phyloP scores from a whole-genome alignment of 2,797 vertebrate species.

The Rhadinocentrus ornatus region DNA sequence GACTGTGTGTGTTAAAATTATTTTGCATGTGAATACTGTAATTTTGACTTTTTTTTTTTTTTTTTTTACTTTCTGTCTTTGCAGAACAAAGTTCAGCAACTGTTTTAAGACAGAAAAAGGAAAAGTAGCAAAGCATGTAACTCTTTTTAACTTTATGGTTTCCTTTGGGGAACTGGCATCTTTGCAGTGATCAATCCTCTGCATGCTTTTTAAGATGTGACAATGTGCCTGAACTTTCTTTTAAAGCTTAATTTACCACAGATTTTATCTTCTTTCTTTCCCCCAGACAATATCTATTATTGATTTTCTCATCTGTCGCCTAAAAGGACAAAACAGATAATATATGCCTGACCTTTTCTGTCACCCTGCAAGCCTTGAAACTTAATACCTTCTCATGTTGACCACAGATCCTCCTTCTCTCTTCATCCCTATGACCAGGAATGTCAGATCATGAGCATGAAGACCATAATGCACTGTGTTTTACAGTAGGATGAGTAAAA shows the following conservation, averaged over 20 bases:
- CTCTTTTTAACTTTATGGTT: conserved; percentile 8
- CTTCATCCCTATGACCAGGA: conserved; percentile 64
- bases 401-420: conserved; percentile 47
- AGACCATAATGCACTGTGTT: conserved; percentile 79
- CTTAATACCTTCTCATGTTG: conserved; percentile 51
- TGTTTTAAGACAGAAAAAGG: conserved; percentile 32
- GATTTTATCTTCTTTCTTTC: no score
- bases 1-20: conserved; percentile 25
- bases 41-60: conserved; percentile 17
- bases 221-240: conserved; percentile 80
- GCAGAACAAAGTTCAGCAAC: conserved; percentile 65
- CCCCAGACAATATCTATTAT: no score
- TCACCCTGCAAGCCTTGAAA: conserved; percentile 28
- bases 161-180: conserved; percentile 25
- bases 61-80: conserved; percentile 50
- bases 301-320: conserved; percentile 34
- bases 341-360: conserved; percentile 37
- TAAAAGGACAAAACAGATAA: conserved; percentile 44
- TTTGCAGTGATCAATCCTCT: conserved; percentile 14
- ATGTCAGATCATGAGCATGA: conserved; percentile 72
- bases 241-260: conserved; percentile 4
- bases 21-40: conserved; percentile 51
- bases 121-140: conserved; percentile 17
- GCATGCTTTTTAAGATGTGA: conserved; percentile 79
- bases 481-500: conserved; percentile 70